phyloP scores from a whole-genome alignment of 2,888 invertebrate genomes.

The Drosophila cognata region DNA sequence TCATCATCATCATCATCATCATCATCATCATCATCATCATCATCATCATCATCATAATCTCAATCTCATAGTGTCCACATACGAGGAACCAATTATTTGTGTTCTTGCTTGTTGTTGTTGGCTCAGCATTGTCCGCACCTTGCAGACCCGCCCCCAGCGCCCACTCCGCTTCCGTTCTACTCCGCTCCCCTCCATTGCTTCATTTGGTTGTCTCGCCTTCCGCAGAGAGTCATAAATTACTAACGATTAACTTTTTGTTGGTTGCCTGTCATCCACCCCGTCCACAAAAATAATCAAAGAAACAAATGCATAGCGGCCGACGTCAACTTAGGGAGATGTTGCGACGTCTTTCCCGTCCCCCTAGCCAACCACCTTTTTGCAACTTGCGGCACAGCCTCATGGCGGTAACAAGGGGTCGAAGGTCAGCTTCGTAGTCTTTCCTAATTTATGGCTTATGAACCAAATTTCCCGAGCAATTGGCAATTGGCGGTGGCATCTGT shows the following conservation, averaged over 20 bases:
- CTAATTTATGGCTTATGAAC: constrained; percentile 54
- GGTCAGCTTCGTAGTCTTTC: constrained; percentile 39
- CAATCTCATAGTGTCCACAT: constrained; percentile 17
- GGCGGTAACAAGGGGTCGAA: constrained; percentile 42
- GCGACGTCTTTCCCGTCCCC: not conserved
- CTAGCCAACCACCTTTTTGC: not conserved
- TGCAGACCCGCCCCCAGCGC: constrained; percentile 15
- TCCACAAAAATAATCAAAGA: constrained; percentile 67
- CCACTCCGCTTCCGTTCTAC: not conserved
- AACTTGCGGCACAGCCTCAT: constrained; percentile 48
- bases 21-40: constrained; percentile 28
- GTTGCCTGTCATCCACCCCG: constrained; percentile 29
- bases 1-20: constrained; percentile 4
- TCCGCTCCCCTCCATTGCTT: not conserved
- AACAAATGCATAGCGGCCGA: constrained; percentile 58
- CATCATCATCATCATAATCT: constrained; percentile 12
- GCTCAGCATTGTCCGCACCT: constrained; percentile 51
- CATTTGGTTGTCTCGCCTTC: constrained; percentile 30
- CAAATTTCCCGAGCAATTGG: constrained; percentile 51
- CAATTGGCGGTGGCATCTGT: constrained; percentile 29
- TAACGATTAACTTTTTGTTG: constrained; percentile 76
- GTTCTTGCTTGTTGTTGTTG: constrained; percentile 34
- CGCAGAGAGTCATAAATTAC: constrained; percentile 72
- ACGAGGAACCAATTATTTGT: constrained; percentile 62
- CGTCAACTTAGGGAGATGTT: constrained; percentile 15